These are phyloP conservation scores for Hartigia nigra DNA, from an alignment of 2,888 invertebrate species.

Conservation along the genomic window DNA sequence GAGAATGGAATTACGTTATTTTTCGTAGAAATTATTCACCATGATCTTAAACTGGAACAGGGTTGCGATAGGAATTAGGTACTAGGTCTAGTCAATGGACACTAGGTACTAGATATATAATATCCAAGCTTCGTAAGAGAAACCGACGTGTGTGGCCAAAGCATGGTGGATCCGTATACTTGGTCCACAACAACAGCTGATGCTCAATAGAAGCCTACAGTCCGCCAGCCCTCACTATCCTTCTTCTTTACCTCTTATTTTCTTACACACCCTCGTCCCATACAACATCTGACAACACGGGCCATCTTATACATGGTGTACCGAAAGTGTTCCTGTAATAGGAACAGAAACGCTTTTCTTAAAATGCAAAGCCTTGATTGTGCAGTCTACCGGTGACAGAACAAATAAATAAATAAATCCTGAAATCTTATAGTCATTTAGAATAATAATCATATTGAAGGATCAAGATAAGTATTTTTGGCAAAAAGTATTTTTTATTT, in stretches of 20 bases:
- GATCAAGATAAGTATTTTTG: background rate
- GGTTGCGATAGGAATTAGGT: background rate
- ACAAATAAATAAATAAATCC: too few relatives aligned
- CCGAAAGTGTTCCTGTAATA: background rate
- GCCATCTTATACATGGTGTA: background rate
- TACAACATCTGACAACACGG: conserved; percentile 1
- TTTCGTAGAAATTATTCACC: background rate
- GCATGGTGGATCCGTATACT: conserved; percentile 43
- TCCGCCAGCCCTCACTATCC: conserved; percentile 11
- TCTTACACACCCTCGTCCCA: conserved; percentile 21
- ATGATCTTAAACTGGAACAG: background rate
- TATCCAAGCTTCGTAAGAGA: conserved; percentile 9
- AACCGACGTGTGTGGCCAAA: conserved; percentile 48
- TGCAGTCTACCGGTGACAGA: background rate
- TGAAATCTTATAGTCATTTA: background rate
- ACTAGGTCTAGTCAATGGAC: conserved; percentile 7
- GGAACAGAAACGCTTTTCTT: background rate
- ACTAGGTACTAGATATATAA: conserved; percentile 10
- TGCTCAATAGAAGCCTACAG: conserved; percentile 39
- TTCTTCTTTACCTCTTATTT: conserved; percentile 23
- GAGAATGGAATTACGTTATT: background rate
- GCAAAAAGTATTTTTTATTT: conserved; percentile 17
- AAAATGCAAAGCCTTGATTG: background rate
- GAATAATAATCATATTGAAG: background rate
- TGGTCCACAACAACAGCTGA: conserved; percentile 47